phyloP scores from a whole-genome alignment of 1,140 invertebrate genomes.

The Stegodyphus mimosarum region DNA sequence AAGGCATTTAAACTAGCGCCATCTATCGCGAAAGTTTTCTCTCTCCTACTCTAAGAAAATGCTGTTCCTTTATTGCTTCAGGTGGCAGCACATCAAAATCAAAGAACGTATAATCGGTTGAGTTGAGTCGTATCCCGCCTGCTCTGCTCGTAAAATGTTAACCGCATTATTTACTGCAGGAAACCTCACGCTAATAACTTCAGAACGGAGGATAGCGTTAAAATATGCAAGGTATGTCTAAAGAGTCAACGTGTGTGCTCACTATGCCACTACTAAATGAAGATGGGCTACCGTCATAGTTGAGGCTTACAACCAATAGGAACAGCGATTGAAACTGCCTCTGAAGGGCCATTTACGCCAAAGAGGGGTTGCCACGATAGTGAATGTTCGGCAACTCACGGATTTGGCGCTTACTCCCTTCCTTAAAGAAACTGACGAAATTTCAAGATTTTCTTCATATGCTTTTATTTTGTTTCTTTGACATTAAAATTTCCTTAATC shows the following conservation, averaged over 20 bases:
- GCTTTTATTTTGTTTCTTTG: too few species aligned
- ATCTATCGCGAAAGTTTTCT: neutral
- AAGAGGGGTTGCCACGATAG: neutral
- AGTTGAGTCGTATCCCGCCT: conserved; percentile 26
- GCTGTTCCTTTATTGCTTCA: neutral
- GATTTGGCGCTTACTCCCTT: too few species aligned
- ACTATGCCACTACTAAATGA: neutral
- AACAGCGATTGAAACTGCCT: conserved; percentile 17
- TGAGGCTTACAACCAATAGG: conserved; percentile 50
- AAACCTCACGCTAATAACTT: conserved; percentile 32
- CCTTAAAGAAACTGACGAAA: too few species aligned
- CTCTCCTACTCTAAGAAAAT: neutral
- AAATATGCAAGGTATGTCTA: conserved; percentile 51
- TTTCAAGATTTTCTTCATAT: too few species aligned
- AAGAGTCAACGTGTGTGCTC: neutral
- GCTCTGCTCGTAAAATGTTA: conserved; percentile 45
- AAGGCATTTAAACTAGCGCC: conserved; percentile 1
- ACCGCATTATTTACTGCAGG: conserved; percentile 44
- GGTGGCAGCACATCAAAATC: neutral
- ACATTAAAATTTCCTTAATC: too few species aligned
- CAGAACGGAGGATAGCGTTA: neutral
- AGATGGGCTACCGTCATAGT: conserved; percentile 36
- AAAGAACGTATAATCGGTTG: neutral
- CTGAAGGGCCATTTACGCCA: conserved; percentile 33
- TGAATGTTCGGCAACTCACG: neutral